Evolutionary conservation across 2,113 vertebrate genomes (phyloP).

Genomic region (Trachemys scripta): DNA sequence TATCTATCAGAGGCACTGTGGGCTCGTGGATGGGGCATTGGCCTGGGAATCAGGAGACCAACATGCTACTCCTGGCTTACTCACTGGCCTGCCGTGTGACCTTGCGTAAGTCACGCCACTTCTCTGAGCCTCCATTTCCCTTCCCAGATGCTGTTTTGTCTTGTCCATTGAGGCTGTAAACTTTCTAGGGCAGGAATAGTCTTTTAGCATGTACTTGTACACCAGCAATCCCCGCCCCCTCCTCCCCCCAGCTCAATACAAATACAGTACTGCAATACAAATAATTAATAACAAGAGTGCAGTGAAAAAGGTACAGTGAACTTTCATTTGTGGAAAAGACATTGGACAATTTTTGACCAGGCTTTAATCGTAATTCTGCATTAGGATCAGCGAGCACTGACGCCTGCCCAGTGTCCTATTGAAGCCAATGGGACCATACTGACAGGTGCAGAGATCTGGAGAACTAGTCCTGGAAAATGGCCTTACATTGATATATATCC

Average conservation of each 20-base stretch:
- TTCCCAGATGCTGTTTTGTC: neutral
- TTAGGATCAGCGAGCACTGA: neutral
- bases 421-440: neutral
- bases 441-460: neutral
- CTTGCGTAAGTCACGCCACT: neutral
- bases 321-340: neutral
- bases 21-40: neutral
- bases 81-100: neutral
- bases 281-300: neutral
- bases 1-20: neutral
- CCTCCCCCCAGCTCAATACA: accelerated
- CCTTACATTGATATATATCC: neutral
- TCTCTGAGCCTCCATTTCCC: neutral
- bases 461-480: too few relatives aligned
- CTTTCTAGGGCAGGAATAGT: neutral
- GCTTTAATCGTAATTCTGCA: neutral
- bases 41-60: neutral
- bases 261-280: neutral
- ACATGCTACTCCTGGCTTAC: accelerated
- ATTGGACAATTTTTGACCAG: neutral
- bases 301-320: neutral
- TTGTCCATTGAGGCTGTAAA: neutral
- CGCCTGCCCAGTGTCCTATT: neutral
- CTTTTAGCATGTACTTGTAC: too few relatives aligned
- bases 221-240: too few relatives aligned